Conservation (phyloP, 2,888 invertebrate genomes). For the Ceriagrion tenellum region DNA sequence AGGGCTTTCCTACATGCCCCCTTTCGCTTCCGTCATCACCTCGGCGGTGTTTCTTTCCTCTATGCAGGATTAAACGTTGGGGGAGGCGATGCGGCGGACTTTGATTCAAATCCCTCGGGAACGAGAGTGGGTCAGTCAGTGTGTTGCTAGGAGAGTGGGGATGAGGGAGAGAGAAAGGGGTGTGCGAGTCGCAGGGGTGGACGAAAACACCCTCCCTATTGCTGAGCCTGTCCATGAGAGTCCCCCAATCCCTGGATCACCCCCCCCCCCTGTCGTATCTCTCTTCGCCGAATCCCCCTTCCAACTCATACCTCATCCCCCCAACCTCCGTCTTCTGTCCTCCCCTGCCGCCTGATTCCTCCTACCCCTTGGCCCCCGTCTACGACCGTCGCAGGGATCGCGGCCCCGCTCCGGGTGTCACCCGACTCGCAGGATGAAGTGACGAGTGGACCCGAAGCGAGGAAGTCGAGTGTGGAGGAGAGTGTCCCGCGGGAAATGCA, state of each 20-base stretch:
- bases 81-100: neutral
- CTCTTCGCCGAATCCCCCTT: neutral
- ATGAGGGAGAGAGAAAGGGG: neutral
- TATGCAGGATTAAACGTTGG: neutral
- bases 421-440: neutral
- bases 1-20: neutral
- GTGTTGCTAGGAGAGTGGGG: too few relatives aligned
- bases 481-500: neutral
- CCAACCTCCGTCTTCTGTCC: neutral
- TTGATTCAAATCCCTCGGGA: constrained; percentile 36
- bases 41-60: neutral
- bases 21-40: neutral
- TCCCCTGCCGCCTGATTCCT: neutral
- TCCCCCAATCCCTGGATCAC: too few relatives aligned
- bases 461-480: neutral
- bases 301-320: neutral
- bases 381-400: neutral
- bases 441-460: neutral
- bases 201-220: neutral
- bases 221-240: neutral
- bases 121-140: neutral
- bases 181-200: neutral
- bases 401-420: neutral
- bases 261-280: neutral
- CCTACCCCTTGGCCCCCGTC: neutral